Evolutionary conservation across 2,888 invertebrate genomes (phyloP), one percentile per base, ranked within the genome.

Genomic region (Brenthis daphne): DNA sequence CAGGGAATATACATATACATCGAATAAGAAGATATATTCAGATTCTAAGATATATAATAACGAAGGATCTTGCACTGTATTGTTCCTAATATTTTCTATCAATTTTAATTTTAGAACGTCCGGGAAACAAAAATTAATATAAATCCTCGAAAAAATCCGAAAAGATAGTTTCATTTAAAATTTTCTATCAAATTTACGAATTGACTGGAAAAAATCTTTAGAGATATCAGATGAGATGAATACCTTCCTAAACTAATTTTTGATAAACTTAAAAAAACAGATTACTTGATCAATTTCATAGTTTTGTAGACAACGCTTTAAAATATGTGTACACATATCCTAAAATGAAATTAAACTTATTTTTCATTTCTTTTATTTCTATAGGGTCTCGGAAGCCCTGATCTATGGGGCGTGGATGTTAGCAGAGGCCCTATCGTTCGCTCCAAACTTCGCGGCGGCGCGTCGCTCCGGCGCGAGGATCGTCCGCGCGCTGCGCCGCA

Each of bases 361-460:
- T 20, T 20, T 20, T 20, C 20, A 20, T 20, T 20, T 20, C 29
- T 3, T 29, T 29, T 29, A 13, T 13, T 53, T 55, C 12, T 55
- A 29, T 81, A 96, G 95, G 70, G 96, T 96, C 0, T 95, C 96
- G 0, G 96, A 96, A 79, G 95, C 96, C 0, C 86, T 96, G 50
- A 95, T 96, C 77, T 96, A 96, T 80, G 96, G 96, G 53, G 95
- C 96, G 1, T 96, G 96, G 95, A 96, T 96, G 95, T 79, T 96
- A 77, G 96, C 96, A 0, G 96, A 96, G 80, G 95, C 96, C 0
- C 86, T 96, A 6, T 96, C 96, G 0, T 96, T 96, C 83, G 96
- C 96, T 3, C 96, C 96, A 0, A 96, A 95, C 83, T 96, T 96
- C 77, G 95, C 94, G 75, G 95, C 94, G 20, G 96, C 96, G 0